These are phyloP conservation scores for Dipodomys merriami DNA, from an alignment of 2,113 vertebrate genomes.

Conservation along the genomic window DNA sequence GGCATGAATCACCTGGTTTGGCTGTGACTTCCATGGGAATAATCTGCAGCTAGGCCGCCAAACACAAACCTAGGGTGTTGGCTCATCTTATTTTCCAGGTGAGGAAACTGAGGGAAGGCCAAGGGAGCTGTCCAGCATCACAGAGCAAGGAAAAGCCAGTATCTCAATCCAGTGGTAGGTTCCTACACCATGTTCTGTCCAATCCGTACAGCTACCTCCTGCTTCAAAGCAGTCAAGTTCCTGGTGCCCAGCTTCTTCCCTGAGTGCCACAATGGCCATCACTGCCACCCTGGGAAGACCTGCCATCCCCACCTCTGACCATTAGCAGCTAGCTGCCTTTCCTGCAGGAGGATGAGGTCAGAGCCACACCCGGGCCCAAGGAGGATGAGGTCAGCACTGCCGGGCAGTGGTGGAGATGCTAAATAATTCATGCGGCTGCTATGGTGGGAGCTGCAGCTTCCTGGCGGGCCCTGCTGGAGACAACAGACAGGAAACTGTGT, in stretches of 20 bases:
- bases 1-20: neutral
- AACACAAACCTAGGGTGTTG: neutral
- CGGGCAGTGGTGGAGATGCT: constrained; percentile 52
- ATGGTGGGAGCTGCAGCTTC: constrained; percentile 77
- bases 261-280: neutral
- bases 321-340: constrained; percentile 17
- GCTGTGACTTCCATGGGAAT: neutral
- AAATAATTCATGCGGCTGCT: constrained; percentile 83
- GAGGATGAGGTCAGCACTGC: constrained; percentile 79
- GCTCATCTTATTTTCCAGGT: neutral
- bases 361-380: constrained; percentile 24
- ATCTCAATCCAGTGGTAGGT: fast-evolving
- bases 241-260: neutral
- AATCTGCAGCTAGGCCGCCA: neutral
- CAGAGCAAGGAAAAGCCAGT: neutral
- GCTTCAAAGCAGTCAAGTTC: neutral
- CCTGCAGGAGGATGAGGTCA: constrained; percentile 31
- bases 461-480: constrained; percentile 63
- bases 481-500: constrained; percentile 67
- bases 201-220: neutral
- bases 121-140: neutral
- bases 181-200: fast-evolving
- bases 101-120: neutral
- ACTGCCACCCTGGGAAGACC: neutral
- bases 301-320: neutral